Evolutionary conservation across 2,888 invertebrate genomes (phyloP).

Genomic region (Geophilus truncorum): DNA sequence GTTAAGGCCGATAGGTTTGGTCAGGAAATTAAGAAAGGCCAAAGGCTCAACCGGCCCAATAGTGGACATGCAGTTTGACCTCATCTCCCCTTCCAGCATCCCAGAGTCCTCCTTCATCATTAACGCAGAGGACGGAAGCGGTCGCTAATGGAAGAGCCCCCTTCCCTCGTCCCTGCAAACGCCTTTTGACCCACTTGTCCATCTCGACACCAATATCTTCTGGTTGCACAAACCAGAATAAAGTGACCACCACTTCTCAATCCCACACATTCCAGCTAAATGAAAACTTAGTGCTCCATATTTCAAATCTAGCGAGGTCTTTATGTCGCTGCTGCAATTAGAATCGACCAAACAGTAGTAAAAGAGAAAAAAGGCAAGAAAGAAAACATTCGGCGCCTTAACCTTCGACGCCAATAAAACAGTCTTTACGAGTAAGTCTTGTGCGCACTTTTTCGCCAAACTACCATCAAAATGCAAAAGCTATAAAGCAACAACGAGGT

Average conservation of each 20-base stretch:
- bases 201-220: slow-evolving; percentile 1
- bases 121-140: neutral
- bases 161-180: neutral
- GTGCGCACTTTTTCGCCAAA: neutral
- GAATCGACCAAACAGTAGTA: neutral
- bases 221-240: neutral
- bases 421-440: neutral
- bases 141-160: neutral
- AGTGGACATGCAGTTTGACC: slow-evolving; percentile 1
- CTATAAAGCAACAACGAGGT: neutral
- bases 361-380: neutral
- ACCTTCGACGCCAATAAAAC: neutral
- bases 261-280: neutral
- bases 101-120: neutral
- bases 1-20: slow-evolving; percentile 5
- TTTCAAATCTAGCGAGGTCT: neutral
- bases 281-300: neutral
- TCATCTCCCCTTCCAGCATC: neutral
- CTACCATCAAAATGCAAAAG: neutral
- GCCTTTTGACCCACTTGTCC: neutral
- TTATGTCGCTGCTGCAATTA: neutral
- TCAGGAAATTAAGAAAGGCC: slow-evolving; percentile 11
- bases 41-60: slow-evolving; percentile 10
- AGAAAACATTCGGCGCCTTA: neutral
- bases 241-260: neutral